phyloP scores from a whole-genome alignment of 2,113 vertebrate species.

The Boleophthalmus pectinirostris region DNA sequence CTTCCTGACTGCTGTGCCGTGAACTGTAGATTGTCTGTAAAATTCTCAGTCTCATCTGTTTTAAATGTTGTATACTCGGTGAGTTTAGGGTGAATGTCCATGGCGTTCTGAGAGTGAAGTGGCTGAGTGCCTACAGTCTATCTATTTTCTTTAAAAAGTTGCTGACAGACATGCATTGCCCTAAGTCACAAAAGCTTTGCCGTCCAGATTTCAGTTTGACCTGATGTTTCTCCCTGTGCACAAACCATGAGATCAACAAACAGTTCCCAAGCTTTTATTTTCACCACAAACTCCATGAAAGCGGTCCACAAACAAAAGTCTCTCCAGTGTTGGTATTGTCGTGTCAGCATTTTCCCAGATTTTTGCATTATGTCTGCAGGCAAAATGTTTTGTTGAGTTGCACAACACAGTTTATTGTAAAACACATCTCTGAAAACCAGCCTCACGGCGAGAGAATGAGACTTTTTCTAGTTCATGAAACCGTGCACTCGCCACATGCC shows the following conservation, averaged over 20 bases:
- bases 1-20: too few species aligned
- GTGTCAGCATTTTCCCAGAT: not conserved
- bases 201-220: not conserved
- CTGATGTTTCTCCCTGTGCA: conserved; percentile 1
- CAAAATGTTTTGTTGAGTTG: conserved; percentile 4
- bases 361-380: not conserved
- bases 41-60: too few species aligned
- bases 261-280: not conserved
- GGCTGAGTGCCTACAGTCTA: not conserved
- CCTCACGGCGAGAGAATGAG: not conserved
- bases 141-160: not conserved
- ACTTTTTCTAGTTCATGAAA: not conserved
- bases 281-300: not conserved
- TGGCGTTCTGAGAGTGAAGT: too few species aligned
- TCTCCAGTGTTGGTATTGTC: not conserved
- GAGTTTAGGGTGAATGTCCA: too few species aligned
- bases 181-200: not conserved
- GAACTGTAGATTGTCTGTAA: too few species aligned
- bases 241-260: not conserved
- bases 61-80: too few species aligned
- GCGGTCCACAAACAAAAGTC: not conserved
- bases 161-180: not conserved
- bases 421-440: not conserved
- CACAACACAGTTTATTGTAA: not conserved
- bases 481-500: not conserved